Evolutionary conservation across 2,888 invertebrate genomes (phyloP).

Genomic region (Tipula lateralis): DNA sequence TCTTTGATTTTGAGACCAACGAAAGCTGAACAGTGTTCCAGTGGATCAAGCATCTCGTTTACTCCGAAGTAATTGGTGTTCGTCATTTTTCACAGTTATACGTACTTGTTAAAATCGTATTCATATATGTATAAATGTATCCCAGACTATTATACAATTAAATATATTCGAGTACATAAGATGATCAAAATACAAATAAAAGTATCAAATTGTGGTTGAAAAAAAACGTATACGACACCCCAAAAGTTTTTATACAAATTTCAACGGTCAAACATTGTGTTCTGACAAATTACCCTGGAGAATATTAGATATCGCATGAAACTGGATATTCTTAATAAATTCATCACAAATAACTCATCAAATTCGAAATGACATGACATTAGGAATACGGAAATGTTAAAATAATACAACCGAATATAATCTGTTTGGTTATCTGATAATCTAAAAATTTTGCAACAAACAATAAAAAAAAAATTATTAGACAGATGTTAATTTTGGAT

Average conservation of each 20-base stretch:
- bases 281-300: neutral
- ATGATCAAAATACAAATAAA: neutral
- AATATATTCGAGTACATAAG: neutral
- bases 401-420: neutral
- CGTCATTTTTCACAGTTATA: no score
- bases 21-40: no score
- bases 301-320: neutral
- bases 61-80: no score
- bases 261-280: neutral
- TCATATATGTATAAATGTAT: no score
- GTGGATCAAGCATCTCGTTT: no score
- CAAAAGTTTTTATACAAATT: neutral
- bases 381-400: neutral
- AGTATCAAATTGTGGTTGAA: slow-evolving; percentile 4
- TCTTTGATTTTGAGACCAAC: no score
- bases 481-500: neutral
- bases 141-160: neutral
- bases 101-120: no score
- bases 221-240: neutral
- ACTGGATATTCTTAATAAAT: neutral
- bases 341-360: neutral
- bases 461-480: neutral
- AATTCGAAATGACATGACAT: neutral
- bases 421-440: neutral
- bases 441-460: neutral